phyloP scores from a whole-genome alignment of 1,140 invertebrate species.

The Bombus ignitus region DNA sequence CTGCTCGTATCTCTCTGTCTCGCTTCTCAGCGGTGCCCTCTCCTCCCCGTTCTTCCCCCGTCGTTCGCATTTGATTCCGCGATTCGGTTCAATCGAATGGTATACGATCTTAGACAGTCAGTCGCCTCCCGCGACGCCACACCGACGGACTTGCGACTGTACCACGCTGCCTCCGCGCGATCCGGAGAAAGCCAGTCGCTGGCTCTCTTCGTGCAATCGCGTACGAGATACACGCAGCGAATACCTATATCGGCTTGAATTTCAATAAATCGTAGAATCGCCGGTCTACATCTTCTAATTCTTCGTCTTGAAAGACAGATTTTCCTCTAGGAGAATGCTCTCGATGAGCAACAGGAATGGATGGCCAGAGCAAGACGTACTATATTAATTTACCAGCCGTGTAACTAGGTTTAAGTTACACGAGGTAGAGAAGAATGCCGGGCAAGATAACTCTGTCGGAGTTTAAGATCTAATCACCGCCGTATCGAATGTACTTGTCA shows the following conservation, averaged over 20 bases:
- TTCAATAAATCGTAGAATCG: rapidly evolving
- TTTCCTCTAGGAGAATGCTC: too few relatives aligned
- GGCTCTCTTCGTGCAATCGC: not conserved
- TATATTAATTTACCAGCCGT: not conserved
- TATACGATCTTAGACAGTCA: conserved; percentile 73
- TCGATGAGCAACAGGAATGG: too few relatives aligned
- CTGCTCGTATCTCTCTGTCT: conserved; percentile 48
- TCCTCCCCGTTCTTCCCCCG: conserved; percentile 42
- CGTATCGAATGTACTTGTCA: not conserved
- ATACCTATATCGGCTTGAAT: too few relatives aligned
- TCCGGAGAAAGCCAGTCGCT: not conserved
- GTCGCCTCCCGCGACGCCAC: conserved; percentile 68
- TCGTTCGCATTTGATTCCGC: conserved; percentile 66
- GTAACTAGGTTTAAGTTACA: not conserved
- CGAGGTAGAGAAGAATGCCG: too few relatives aligned
- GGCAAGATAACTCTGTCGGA: not conserved
- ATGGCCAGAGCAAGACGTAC: rapidly evolving
- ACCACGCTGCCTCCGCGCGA: not conserved
- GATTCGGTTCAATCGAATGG: conserved; percentile 74
- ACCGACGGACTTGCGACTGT: conserved; percentile 20
- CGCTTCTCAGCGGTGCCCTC: conserved; percentile 43
- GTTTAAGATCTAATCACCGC: not conserved
- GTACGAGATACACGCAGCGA: too few relatives aligned
- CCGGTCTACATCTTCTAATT: too few relatives aligned
- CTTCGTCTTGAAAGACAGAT: too few relatives aligned